Evolutionary conservation across 2,113 vertebrate species (phyloP).

Genomic region (Hippoglossus stenolepis): DNA sequence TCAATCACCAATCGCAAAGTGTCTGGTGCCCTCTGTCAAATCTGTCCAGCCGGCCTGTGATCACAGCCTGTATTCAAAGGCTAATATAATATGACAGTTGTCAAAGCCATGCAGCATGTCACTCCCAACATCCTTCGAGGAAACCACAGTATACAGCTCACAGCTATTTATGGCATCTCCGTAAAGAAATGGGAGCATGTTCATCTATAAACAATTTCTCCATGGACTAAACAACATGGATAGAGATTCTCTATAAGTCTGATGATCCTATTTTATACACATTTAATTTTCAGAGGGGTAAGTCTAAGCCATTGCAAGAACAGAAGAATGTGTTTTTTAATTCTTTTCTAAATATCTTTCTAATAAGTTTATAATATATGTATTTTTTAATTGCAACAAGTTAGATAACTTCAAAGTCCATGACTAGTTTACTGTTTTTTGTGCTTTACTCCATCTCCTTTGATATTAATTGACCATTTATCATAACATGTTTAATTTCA

Average conservation of each 20-base stretch:
- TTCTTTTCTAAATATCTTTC: too few relatives aligned
- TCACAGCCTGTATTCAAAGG: slow-evolving; percentile 41
- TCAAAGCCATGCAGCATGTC: slow-evolving; percentile 61
- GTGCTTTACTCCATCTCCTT: too few relatives aligned
- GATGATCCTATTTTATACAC: too few relatives aligned
- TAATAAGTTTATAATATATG: too few relatives aligned
- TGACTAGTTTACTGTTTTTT: too few relatives aligned
- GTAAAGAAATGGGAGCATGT: not conserved
- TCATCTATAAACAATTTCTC: not conserved
- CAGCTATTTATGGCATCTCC: slow-evolving; percentile 35
- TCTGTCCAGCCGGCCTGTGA: slow-evolving; percentile 62
- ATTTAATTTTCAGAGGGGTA: too few relatives aligned
- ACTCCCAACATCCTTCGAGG: slow-evolving; percentile 39
- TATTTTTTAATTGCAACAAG: too few relatives aligned
- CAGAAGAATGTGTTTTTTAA: too few relatives aligned
- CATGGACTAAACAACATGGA: not conserved
- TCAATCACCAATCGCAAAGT: slow-evolving; percentile 44
- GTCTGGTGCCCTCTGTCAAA: slow-evolving; percentile 65
- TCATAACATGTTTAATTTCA: too few relatives aligned
- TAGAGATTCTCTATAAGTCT: not conserved
- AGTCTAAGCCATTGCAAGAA: too few relatives aligned
- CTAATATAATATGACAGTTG: slow-evolving; percentile 74
- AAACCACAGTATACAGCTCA: slow-evolving; percentile 36
- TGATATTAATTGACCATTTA: too few relatives aligned
- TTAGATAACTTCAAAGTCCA: too few relatives aligned